Percentiles rank a stretch among this genome's conserved stretches.
These are phyloP conservation scores for Ictidomys tridecemlineatus DNA, from an alignment of 2,113 vertebrate species.

Conservation along the genomic window DNA sequence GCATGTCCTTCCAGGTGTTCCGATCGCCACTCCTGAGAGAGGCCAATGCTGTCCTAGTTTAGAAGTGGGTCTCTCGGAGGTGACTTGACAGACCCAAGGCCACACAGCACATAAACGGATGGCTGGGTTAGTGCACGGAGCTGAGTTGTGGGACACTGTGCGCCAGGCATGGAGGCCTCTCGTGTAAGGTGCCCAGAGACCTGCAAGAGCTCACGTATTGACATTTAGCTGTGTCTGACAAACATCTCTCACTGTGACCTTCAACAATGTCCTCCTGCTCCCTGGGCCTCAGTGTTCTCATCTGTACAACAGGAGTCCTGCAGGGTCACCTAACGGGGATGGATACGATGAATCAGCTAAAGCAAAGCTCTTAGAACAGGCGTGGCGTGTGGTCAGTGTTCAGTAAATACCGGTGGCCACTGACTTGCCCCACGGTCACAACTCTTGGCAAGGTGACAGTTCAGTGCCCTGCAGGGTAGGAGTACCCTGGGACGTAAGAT, in stretches of 20 bases:
- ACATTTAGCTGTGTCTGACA: not conserved
- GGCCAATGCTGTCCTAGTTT: not conserved
- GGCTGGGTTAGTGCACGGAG: accelerated
- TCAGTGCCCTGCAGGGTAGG: not conserved
- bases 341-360: not conserved
- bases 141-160: accelerated
- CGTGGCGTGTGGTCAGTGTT: not conserved
- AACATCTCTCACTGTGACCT: not conserved
- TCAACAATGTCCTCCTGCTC: no score
- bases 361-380: not conserved
- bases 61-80: not conserved
- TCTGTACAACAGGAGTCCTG: not conserved
- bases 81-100: accelerated
- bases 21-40: accelerated
- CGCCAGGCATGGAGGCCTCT: accelerated
- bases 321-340: accelerated
- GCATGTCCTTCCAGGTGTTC: no score
- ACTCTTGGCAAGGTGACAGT: not conserved
- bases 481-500: not conserved
- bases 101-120: accelerated
- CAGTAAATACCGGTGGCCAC: not conserved
- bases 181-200: not conserved
- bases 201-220: not conserved
- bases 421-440: not conserved
- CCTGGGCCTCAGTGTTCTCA: not conserved